Evolutionary conservation across 2,797 vertebrate genomes (phyloP), one percentile per base, ranked within the genome.

Genomic region (Anguilla megastoma): DNA sequence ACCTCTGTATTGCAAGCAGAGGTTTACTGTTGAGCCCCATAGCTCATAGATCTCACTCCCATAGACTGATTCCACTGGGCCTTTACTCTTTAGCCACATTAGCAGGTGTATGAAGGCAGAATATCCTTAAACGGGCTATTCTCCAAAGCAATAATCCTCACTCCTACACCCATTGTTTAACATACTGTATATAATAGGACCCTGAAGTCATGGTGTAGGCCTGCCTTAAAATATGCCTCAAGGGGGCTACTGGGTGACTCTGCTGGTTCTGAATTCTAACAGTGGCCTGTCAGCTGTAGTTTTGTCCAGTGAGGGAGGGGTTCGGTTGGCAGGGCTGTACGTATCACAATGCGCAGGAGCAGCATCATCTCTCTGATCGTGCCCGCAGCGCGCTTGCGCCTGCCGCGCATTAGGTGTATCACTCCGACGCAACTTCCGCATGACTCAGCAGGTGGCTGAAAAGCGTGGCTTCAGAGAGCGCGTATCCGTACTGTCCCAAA

Each of bases 361-460:
- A 14, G 10, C 10, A 2, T 33, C 69, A 2, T 74, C 69, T 74
- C 27, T 12, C 12, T 4, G 30, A 33, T 74, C 27, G 7, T 3
- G 30, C 60, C 12, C 2, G 60, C 60, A 66, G 60, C 12, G 1
- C 7, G 58, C 16, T 16, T 60, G 58, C 58, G 24, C 60, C 60
- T 4, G 60, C 69, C 12, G 30, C 27, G 30, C 12, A 36, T 36
- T 2, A 36, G 12, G 14, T 74, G 14, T 16, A 74, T 30, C 30
- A 9, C 27, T 30, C 69, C 69, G 5, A 14, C 63, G n/a, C 24
- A 69, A 69, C 27, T 24, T 27, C 63, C n/a, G n/a, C 63, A n/a
- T n/a, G 63, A 69, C 63, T 74, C 69, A 74, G 69, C 69, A 74
- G 69, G 30, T 74, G 69, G 69, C 69, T 74, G 69, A 33, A 36